Conservation (phyloP, 2,113 vertebrate genomes). For the Gobiocypris rarus region DNA sequence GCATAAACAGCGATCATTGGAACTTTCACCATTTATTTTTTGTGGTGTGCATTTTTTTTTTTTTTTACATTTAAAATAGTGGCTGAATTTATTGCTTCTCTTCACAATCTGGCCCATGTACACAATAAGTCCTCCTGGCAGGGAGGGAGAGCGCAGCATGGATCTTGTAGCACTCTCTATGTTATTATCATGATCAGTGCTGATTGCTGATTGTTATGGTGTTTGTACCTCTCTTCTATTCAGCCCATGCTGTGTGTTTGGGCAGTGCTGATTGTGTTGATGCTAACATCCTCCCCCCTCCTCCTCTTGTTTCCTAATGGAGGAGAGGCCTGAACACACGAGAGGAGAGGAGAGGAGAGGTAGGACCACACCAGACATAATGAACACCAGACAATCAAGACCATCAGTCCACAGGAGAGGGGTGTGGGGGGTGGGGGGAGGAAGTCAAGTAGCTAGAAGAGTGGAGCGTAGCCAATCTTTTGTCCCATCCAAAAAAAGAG, state of each 20-base stretch:
- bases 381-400: conserved; percentile 77
- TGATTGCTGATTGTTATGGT: conserved; percentile 84
- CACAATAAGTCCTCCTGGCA: conserved; percentile 58
- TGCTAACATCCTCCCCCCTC: conserved; percentile 65
- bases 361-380: conserved; percentile 68
- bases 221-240: conserved; percentile 78
- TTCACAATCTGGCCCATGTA: conserved; percentile 49
- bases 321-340: conserved; percentile 57
- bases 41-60: neutral
- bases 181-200: conserved; percentile 78
- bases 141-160: conserved; percentile 56
- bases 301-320: conserved; percentile 61
- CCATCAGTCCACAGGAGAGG: conserved; percentile 53
- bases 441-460: conserved; percentile 49
- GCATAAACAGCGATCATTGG: neutral
- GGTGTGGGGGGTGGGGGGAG: neutral
- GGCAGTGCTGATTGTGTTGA: conserved; percentile 82
- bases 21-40: neutral
- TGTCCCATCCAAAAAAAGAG: neutral
- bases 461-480: conserved; percentile 33
- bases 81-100: conserved; percentile 48
- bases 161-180: conserved; percentile 67
- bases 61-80: conserved; percentile 41
- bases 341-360: conserved; percentile 58
- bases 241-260: conserved; percentile 79